Evolutionary conservation across 2,888 invertebrate genomes (phyloP), one percentile per base, ranked within the genome.

Genomic region (Choreutis nemorana): DNA sequence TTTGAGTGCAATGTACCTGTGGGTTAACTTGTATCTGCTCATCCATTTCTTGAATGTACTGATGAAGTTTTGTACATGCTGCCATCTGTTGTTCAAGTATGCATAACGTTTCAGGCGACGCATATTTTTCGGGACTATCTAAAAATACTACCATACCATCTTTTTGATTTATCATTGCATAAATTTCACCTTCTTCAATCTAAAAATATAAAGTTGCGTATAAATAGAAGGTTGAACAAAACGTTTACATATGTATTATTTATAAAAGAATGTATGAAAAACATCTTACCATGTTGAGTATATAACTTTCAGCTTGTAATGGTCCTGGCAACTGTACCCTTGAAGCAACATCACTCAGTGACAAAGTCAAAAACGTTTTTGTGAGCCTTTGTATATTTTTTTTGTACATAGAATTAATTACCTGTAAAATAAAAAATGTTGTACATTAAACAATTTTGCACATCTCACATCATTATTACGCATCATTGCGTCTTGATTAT

Each of bases 121-220:
- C 91, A 63, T 92, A 97, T 63, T 94, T 95, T 60, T 97, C 96
- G 6, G 96, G 96, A 64, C 93, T 94, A 55, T 97, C 97, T 45
- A 93, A 87, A 62, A 98, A 98, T 30, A 94, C 85, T 9, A 98
- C 97, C 97, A 97, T 97, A 8, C 97, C 97, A 72, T 97, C 97
- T 66, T 93, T 94, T 75, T 97, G 94, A 77, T 97, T 96, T 42
- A 98, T 97, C 50, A 92, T 91, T 14, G 97, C 97, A 77, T 90
- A 96, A 47, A 98, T 97, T 79, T 97, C 95, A 30, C 93, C 91
- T 61, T 95, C 94, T 75, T 96, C 95, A 52, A 98, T 97, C 95
- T 96, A 48, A 16, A 48, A 48, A 35, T 15, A 23, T 6, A 14
- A 23, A 27, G 20, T 6, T 6, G 10, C 5, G n/a, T 6, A n/a